Percentiles rank a stretch among this genome's conserved stretches.
These are phyloP conservation scores for Nephrotoma guestfalica DNA, from an alignment of 2,888 invertebrate species.

Conservation along the genomic window DNA sequence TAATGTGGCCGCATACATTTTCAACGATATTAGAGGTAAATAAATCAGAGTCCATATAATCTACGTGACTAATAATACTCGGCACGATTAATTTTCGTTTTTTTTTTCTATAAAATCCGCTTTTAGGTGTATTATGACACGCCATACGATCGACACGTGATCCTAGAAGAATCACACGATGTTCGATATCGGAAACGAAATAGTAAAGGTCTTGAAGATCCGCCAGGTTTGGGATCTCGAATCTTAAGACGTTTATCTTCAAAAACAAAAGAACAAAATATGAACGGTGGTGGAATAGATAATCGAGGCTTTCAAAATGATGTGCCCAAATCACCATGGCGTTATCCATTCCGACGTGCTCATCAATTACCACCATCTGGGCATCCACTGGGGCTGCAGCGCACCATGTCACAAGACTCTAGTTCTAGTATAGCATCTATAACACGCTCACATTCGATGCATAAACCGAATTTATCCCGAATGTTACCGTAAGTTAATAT, in stretches of 20 bases:
- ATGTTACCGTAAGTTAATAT: constrained; percentile 28
- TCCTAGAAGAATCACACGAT: constrained; percentile 74
- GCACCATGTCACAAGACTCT: constrained; percentile 41
- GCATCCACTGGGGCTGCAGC: constrained; percentile 35
- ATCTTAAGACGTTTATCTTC: constrained; percentile 60
- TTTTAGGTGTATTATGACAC: constrained; percentile 78
- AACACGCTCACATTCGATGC: constrained; percentile 31
- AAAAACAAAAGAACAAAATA: constrained; percentile 41
- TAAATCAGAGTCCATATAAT: background rate
- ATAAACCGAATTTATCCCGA: constrained; percentile 28
- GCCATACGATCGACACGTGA: constrained; percentile 83
- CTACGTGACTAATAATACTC: background rate
- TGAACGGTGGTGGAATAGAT: constrained; percentile 38
- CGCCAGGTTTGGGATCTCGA: constrained; percentile 45
- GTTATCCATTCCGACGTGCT: constrained; percentile 42
- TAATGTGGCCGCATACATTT: constrained; percentile 81
- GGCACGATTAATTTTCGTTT: constrained; percentile 22
- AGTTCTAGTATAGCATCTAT: constrained; percentile 43
- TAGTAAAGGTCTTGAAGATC: constrained; percentile 42
- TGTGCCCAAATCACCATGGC: constrained; percentile 59
- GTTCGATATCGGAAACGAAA: constrained; percentile 46
- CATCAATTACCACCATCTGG: constrained; percentile 19
- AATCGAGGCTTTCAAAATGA: constrained; percentile 54
- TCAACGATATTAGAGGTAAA: constrained; percentile 62
- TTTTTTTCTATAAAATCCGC: constrained; percentile 31